These are phyloP conservation scores for Eristalinus sepulchralis DNA, from an alignment of 2,888 invertebrate species.

Conservation along the genomic window DNA sequence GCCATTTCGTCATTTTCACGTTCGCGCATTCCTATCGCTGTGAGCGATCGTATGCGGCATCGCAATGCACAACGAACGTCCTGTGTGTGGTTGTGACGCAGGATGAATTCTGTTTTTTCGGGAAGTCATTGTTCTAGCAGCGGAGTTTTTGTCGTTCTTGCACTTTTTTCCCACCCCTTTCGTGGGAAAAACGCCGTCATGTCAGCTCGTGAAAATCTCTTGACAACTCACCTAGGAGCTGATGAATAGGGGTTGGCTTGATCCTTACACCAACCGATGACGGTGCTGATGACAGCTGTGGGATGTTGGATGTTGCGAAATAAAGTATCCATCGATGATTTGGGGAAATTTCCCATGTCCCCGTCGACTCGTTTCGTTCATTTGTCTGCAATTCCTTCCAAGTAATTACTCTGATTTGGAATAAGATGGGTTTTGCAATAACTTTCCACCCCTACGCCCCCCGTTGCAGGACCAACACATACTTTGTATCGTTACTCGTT, in stretches of 20 bases:
- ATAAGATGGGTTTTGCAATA: not conserved
- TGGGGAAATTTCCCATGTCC: not conserved
- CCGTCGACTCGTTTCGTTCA: too few species aligned
- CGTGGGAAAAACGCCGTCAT: not conserved
- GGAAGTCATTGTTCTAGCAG: not conserved
- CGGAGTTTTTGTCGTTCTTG: not conserved
- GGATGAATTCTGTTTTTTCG: not conserved
- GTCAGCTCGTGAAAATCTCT: constrained; percentile 42
- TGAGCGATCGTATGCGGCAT: constrained; percentile 12
- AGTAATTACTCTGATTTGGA: constrained; percentile 2
- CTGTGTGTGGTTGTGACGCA: not conserved
- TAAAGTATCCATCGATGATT: constrained; percentile 32
- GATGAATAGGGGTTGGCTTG: constrained; percentile 50
- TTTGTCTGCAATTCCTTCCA: not conserved
- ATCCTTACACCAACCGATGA: constrained; percentile 18
- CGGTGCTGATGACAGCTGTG: not conserved
- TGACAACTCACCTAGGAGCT: constrained; percentile 51
- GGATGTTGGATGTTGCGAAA: constrained; percentile 17
- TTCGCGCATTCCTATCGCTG: not conserved
- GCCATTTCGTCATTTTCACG: not conserved
- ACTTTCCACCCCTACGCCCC: not conserved
- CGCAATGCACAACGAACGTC: constrained; percentile 41
- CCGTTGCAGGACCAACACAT: not conserved
- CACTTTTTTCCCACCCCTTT: not conserved
- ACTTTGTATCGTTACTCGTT: not conserved